Percentiles rank a stretch among this genome's conserved stretches.
Conservation (phyloP, 92 coral and sea anemone species). For the Epizoanthus stellaris region DNA sequence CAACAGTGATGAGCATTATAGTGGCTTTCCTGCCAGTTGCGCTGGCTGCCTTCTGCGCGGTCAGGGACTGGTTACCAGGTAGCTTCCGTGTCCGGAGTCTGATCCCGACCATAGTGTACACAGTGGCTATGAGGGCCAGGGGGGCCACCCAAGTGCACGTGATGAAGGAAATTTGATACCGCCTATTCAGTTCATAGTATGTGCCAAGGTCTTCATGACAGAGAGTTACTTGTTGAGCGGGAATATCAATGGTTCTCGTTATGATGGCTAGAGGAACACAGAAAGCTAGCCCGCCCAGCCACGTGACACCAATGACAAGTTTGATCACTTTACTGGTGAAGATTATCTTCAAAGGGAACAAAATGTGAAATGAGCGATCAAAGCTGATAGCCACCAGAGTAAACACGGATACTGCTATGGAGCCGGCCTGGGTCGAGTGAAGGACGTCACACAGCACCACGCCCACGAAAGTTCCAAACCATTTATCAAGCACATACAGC, state of each 20-base stretch:
- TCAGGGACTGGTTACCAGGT: constrained; percentile 68
- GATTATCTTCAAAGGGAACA: constrained; percentile 24
- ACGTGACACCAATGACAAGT: constrained; percentile 44
- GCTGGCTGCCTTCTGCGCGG: constrained; percentile 54
- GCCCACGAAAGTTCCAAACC: constrained; percentile 71
- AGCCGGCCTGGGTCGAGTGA: constrained; percentile 71
- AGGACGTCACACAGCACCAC: constrained; percentile 64
- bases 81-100: constrained; percentile 70
- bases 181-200: constrained; percentile 25
- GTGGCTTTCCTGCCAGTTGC: constrained; percentile 71
- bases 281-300: constrained; percentile 65
- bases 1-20: constrained; percentile 74
- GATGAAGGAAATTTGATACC: constrained; percentile 29
- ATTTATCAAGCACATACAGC: constrained; percentile 47
- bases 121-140: constrained; percentile 43
- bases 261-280: constrained; percentile 50
- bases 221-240: neutral
- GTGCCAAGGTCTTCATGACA: neutral
- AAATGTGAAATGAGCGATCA: constrained; percentile 70
- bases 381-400: constrained; percentile 68
- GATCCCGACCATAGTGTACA: constrained; percentile 62
- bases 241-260: neutral
- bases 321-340: constrained; percentile 62
- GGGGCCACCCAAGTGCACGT: constrained; percentile 59
- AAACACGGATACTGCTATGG: constrained; percentile 68